Base-by-base conservation (phyloP, 1,140 invertebrate genomes). In the Bursaphelenchus mucronatus region DNA sequence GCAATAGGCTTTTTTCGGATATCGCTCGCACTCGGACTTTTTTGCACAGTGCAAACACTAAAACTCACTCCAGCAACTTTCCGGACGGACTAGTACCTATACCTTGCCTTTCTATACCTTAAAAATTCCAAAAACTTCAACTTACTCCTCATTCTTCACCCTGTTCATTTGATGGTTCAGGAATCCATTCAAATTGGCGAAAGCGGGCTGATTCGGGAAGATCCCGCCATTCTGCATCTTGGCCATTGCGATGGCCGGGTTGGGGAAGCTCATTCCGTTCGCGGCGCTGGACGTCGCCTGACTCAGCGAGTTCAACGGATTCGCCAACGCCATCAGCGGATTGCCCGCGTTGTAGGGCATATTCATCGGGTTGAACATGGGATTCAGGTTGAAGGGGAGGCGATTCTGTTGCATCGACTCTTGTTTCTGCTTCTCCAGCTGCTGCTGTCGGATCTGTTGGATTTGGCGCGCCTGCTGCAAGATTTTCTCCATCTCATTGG, bases 121-220 rank as follows among this genome's bases (percentile, higher is more conserved):
- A n/a, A n/a, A n/a, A n/a, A n/a, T n/a, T n/a, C n/a, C n/a, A n/a
- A n/a, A n/a, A n/a, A n/a, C n/a, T n/a, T n/a, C n/a, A n/a, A 30
- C 59, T 46, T 13, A 64, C 15, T 63, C 63, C 3, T 61, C 59
- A 40, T 39, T 43, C 13, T 41, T 30, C 9, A 15, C 11, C 13
- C 41, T 19, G 21, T 19, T 17, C 39, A 39, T 17, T 11, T 51
- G 40, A 51, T 64, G 59, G 41, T 64, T 64, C 15, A 65, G 30
- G 52, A 63, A 52, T 47, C 50, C 57, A 13, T 64, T 64, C 45
- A 64, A 65, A 19, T 39, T 30, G 11, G 57, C 13, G 7, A 59
- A 59, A 44, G 41, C 45, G 11, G 57, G 57, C 15, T 44, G 13
- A 43, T 39, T 43, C 11, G 57, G 57, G 41, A 59, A 59, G 40